Base-by-base conservation (phyloP, 2,888 invertebrate species). In the Lithophane leautieri region DNA sequence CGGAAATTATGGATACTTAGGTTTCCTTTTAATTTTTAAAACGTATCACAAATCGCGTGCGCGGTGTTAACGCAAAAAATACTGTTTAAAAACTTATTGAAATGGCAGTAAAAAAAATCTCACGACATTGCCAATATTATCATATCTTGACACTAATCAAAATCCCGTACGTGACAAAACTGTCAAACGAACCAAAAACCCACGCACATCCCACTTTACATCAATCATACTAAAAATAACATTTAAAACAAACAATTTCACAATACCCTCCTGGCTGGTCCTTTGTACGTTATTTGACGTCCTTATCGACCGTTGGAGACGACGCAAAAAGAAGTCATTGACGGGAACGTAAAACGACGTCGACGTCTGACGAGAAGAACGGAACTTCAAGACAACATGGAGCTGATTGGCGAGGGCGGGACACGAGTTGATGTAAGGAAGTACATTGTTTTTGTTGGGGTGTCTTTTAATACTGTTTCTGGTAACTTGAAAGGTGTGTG, bases 271-370 rank as follows among this genome's bases (percentile, higher is more conserved):
- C 70, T 62, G 69, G 42, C 56, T 54, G 56, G 80, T 76, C 79
- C 70, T 88, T 86, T 86, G 84, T 84, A 69, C 79, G 50, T 52
- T 85, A 76, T 86, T 86, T 90, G 91, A 90, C 86, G 85, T 88
- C 79, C 88, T 86, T 91, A 91, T 91, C 88, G 90, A 91, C 86
- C 87, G 83, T 79, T 81, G 81, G 86, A 84, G 83, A 83, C 79
- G 86, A 82, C 83, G 82, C 76, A 84, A 84, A 87, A 88, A 87
- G 86, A 83, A 83, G 71, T 73, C 74, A 56, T 65, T 71, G 80
- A 75, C 78, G 73, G 78, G 44, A 63, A 83, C 76, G 75, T 44
- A 70, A 73, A 78, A 52, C 81, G 83, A 84, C 80, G 84, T 84
- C 88, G 83, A 86, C 84, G 86, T 86, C 88, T 88, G 88, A 86